Evolutionary conservation across 2,888 invertebrate genomes (phyloP).

Genomic region (Habrosyne pyritoides): DNA sequence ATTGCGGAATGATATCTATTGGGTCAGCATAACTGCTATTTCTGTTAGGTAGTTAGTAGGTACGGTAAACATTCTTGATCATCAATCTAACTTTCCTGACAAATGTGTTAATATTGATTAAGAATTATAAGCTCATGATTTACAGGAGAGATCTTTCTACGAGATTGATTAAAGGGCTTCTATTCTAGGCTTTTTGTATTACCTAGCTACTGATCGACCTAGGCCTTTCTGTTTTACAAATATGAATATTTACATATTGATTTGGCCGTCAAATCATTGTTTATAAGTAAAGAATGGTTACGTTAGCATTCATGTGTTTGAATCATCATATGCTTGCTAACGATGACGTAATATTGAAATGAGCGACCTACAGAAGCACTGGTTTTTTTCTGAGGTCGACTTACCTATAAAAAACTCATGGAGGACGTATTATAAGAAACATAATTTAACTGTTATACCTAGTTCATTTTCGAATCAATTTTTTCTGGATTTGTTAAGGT

Average conservation of each 20-base stretch:
- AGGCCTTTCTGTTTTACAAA: neutral
- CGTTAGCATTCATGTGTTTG: slow-evolving; percentile 48
- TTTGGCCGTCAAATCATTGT: slow-evolving; percentile 44
- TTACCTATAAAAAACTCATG: slow-evolving; percentile 6
- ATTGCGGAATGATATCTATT: slow-evolving; percentile 40
- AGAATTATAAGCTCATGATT: too few relatives aligned
- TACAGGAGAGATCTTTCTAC: too few relatives aligned
- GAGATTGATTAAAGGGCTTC: too few relatives aligned
- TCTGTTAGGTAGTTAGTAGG: neutral
- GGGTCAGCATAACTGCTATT: slow-evolving; percentile 13
- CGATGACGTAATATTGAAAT: slow-evolving; percentile 59
- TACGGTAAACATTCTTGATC: neutral
- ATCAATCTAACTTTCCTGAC: neutral
- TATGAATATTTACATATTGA: slow-evolving; percentile 39
- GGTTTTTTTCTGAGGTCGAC: slow-evolving; percentile 45
- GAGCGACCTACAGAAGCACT: slow-evolving; percentile 63
- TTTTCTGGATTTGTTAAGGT: neutral
- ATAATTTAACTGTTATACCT: too few relatives aligned
- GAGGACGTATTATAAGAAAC: slow-evolving; percentile 7
- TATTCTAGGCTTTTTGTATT: neutral
- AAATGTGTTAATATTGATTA: neutral
- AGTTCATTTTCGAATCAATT: too few relatives aligned
- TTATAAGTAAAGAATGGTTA: slow-evolving; percentile 51
- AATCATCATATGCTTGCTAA: slow-evolving; percentile 55
- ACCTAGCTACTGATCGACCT: neutral